These are phyloP conservation scores for Aquatica leii DNA, from an alignment of 2,888 invertebrate species.

Conservation along the genomic window DNA sequence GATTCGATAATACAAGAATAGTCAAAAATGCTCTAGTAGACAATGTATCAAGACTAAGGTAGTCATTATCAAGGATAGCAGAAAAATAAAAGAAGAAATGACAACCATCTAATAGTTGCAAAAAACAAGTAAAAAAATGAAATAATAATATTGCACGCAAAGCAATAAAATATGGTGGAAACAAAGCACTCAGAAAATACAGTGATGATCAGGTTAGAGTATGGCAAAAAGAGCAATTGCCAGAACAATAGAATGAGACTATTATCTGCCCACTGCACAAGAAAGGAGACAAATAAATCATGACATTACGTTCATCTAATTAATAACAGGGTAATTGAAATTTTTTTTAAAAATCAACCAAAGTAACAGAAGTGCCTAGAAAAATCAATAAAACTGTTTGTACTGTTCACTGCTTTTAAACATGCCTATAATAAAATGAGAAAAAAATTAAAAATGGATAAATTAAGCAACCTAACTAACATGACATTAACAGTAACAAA, in stretches of 20 bases:
- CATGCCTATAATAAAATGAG: too few relatives aligned
- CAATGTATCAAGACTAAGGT: not conserved
- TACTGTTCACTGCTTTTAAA: too few relatives aligned
- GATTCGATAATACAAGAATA: not conserved
- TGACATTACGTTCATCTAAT: too few relatives aligned
- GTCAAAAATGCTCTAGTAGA: not conserved
- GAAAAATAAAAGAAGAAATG: not conserved
- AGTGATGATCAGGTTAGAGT: not conserved
- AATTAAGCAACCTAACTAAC: too few relatives aligned
- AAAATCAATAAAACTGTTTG: too few relatives aligned
- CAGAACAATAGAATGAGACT: not conserved
- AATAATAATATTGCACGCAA: not conserved
- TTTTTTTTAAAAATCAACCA: too few relatives aligned
- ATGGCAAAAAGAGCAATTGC: not conserved
- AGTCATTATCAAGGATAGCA: not conserved
- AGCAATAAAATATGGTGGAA: not conserved
- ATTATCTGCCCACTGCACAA: not conserved
- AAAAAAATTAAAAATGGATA: too few relatives aligned
- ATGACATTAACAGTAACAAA: too few relatives aligned
- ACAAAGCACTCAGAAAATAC: not conserved
- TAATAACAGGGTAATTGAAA: too few relatives aligned
- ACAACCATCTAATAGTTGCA: not conserved
- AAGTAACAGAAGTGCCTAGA: too few relatives aligned
- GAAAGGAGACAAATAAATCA: constrained; percentile 8
- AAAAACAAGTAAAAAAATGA: not conserved